Evolutionary conservation across 2,797 vertebrate genomes (phyloP).

Genomic region (Anguilla anguilla): DNA sequence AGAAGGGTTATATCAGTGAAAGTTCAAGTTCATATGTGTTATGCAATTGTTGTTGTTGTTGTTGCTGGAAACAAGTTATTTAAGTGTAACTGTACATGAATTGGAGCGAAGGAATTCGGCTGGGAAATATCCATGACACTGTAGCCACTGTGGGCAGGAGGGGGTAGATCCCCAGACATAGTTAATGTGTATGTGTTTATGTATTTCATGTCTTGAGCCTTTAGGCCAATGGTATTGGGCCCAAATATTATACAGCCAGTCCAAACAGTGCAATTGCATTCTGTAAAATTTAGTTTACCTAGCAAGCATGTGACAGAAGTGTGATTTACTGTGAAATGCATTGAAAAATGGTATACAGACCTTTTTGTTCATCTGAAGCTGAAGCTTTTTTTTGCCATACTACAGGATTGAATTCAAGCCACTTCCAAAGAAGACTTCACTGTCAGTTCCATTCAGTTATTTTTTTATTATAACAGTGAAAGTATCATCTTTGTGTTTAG

Average conservation of each 20-base stretch:
- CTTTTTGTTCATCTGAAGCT: neutral
- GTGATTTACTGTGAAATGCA: neutral
- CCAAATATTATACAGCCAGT: neutral
- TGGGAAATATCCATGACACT: constrained; percentile 2
- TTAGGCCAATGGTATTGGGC: neutral
- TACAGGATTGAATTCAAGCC: neutral
- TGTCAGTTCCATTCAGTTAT: neutral
- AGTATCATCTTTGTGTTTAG: neutral
- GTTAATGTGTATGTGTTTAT: neutral
- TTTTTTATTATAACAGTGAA: neutral
- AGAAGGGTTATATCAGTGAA: neutral
- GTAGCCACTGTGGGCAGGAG: neutral
- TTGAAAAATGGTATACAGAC: neutral
- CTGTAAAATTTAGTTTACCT: neutral
- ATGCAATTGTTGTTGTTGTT: neutral
- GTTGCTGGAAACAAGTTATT: neutral
- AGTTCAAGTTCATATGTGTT: neutral
- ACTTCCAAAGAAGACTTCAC: neutral
- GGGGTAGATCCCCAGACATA: neutral
- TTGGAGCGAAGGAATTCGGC: constrained; percentile 18
- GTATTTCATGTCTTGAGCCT: neutral
- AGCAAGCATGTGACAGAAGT: neutral
- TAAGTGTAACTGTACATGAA: neutral
- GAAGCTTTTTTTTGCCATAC: neutral
- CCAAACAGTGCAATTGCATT: neutral